Percentiles rank a stretch among this genome's conserved stretches.
phyloP scores from a whole-genome alignment of 2,797 vertebrate species.

The Delichon dasypus region DNA sequence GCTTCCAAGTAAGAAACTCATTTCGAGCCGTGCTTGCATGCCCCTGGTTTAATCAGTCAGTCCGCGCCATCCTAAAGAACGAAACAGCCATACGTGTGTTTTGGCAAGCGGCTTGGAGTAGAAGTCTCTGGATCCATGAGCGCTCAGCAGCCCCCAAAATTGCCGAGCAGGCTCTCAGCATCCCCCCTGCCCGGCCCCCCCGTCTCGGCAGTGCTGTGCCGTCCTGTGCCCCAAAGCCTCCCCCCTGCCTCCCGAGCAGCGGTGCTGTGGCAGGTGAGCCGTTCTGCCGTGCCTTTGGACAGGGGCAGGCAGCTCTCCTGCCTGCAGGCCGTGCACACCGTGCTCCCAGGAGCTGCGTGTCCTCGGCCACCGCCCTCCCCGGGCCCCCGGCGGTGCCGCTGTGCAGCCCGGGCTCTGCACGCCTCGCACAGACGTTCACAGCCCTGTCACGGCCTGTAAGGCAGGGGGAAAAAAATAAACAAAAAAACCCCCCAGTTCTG shows the following conservation, averaged over 20 bases:
- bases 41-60: neutral
- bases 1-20: neutral
- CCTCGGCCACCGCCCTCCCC: accelerated
- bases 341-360: accelerated
- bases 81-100: accelerated
- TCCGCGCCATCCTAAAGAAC: neutral
- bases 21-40: neutral
- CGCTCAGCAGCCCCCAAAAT: neutral
- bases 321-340: accelerated
- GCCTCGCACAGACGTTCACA: neutral
- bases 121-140: neutral
- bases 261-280: neutral
- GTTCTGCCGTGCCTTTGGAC: neutral
- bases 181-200: neutral
- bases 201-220: accelerated
- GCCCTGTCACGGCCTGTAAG: neutral
- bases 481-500: neutral
- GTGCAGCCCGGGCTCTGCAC: neutral
- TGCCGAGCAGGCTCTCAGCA: neutral
- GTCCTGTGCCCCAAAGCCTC: neutral
- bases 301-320: neutral
- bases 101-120: neutral
- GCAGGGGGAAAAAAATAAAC: neutral
- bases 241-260: accelerated
- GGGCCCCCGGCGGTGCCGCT: accelerated